Conservation (phyloP, 1,140 invertebrate species). For the Bombus haemorrhoidalis region DNA sequence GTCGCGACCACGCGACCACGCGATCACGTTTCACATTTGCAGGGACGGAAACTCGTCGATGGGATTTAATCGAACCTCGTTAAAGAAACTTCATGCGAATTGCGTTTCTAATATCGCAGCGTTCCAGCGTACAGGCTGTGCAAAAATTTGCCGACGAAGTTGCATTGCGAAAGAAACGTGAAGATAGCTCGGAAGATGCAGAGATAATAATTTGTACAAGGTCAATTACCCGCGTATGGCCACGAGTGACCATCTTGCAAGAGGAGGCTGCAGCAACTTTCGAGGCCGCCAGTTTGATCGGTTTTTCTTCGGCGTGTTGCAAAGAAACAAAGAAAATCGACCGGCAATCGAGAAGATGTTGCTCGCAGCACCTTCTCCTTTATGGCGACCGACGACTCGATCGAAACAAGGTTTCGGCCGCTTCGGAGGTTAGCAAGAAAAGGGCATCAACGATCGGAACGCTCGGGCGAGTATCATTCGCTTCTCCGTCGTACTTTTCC, state of each 20-base stretch:
- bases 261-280: conserved; percentile 73
- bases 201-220: not conserved
- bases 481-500: not conserved
- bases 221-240: conserved; percentile 76
- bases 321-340: not conserved
- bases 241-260: conserved; percentile 80
- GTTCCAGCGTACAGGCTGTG: no score
- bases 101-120: no score
- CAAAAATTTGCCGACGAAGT: not conserved
- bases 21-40: conserved; percentile 47
- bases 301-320: conserved; percentile 22
- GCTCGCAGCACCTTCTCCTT: not conserved
- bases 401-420: not conserved
- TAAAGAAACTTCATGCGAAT: conserved; percentile 4
- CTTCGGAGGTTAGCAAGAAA: not conserved
- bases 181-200: not conserved
- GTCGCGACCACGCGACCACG: not conserved
- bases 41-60: conserved; percentile 56
- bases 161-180: not conserved
- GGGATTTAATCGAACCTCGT: conserved; percentile 68
- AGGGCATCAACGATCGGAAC: not conserved
- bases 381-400: not conserved
- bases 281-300: conserved; percentile 77
- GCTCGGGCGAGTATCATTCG: not conserved
- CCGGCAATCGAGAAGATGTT: conserved; percentile 15